These are phyloP conservation scores for Amphimedon queenslandica DNA, from an alignment of 37 sponge, comb jelly and placozoan genomes.

Conservation along the genomic window DNA sequence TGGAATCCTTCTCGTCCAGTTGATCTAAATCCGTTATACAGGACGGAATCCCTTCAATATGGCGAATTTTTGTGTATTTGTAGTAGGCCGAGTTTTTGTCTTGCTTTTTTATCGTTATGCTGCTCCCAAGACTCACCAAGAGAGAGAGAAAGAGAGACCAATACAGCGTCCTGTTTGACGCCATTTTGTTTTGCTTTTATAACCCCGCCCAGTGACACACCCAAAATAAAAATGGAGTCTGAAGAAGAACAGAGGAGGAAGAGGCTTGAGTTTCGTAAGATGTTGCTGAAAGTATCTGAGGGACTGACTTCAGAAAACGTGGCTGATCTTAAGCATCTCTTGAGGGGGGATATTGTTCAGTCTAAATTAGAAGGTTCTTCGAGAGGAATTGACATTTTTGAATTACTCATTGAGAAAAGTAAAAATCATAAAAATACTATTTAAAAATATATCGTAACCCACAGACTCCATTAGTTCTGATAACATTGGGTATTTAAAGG, in stretches of 20 bases:
- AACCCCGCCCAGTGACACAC: too few species aligned
- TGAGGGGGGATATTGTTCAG: slow-evolving; percentile 15
- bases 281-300: slow-evolving; percentile 19
- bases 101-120: too few species aligned
- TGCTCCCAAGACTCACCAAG: too few species aligned
- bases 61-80: too few species aligned
- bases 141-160: too few species aligned
- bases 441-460: too few species aligned
- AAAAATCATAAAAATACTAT: too few species aligned
- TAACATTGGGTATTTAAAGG: slow-evolving; percentile 16
- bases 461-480: slow-evolving; percentile 28
- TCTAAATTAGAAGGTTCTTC: slow-evolving; percentile 13
- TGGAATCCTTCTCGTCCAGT: background rate
- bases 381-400: slow-evolving; percentile 27
- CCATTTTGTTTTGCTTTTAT: too few species aligned
- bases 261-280: background rate
- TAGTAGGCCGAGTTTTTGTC: too few species aligned
- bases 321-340: slow-evolving; percentile 32
- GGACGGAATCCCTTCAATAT: too few species aligned
- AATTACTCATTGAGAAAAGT: slow-evolving; percentile 36
- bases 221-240: slow-evolving; percentile 5
- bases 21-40: too few species aligned
- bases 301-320: slow-evolving; percentile 25
- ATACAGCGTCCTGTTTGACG: too few species aligned
- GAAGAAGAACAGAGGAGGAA: background rate